Evolutionary conservation across 2,113 vertebrate genomes (phyloP).

Genomic region (Cinclus mexicanus): DNA sequence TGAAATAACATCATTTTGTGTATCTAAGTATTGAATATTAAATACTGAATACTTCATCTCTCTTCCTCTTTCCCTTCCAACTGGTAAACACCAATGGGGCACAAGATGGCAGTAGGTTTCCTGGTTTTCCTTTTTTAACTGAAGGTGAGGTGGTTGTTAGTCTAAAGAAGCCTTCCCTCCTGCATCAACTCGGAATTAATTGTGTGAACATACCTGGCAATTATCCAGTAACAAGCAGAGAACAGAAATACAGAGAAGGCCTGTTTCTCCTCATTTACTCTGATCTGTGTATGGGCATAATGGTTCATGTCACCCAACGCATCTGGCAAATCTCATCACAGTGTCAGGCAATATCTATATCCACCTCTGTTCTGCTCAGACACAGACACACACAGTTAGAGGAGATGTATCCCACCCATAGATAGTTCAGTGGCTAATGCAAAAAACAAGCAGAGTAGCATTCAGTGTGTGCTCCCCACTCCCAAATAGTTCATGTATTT

Average conservation of each 20-base stretch:
- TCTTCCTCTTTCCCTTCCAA: not conserved
- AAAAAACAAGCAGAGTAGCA: not conserved
- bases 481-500: not conserved
- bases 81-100: not conserved
- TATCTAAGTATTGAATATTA: not conserved
- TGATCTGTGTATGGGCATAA: conserved; percentile 32
- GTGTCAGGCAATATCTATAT: not conserved
- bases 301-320: not conserved
- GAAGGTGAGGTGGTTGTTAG: not conserved
- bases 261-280: conserved; percentile 45
- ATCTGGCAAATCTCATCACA: conserved; percentile 52
- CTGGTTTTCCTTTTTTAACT: not conserved
- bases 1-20: not conserved
- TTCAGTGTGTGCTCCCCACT: not conserved
- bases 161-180: not conserved
- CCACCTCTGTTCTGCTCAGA: not conserved
- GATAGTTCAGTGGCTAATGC: not conserved
- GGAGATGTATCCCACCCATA: not conserved
- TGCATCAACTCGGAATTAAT: not conserved
- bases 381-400: not conserved
- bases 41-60: not conserved
- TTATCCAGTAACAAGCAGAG: conserved; percentile 38
- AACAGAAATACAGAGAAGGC: conserved; percentile 39
- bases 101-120: conserved; percentile 45
- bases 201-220: conserved; percentile 34